Conservation (phyloP, 1,140 invertebrate species). For the Scaptomyza pallida region DNA sequence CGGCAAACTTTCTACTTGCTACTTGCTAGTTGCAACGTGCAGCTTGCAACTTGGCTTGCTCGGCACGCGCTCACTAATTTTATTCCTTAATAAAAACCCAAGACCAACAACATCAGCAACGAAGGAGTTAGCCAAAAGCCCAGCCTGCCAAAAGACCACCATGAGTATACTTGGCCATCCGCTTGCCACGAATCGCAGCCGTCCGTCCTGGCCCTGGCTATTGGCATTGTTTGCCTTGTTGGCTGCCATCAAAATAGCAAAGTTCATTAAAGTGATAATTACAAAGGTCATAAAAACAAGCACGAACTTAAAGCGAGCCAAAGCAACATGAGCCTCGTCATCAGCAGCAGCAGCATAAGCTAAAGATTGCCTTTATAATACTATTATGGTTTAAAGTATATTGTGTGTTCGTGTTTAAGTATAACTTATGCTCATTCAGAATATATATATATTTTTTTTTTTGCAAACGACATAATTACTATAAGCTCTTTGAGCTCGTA, state of each 20-base stretch:
- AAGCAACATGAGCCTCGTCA: too few relatives aligned
- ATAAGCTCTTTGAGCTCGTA: too few relatives aligned
- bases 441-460: too few relatives aligned
- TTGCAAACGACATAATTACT: too few relatives aligned
- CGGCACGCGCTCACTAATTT: constrained; percentile 79
- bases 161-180: constrained; percentile 13
- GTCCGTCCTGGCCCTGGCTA: constrained; percentile 1
- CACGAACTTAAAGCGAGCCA: constrained; percentile 11
- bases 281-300: constrained; percentile 63
- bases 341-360: too few relatives aligned
- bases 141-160: constrained; percentile 7
- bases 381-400: too few relatives aligned
- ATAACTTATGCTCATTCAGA: too few relatives aligned
- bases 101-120: constrained; percentile 30
- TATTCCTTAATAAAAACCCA: constrained; percentile 79
- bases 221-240: constrained; percentile 50
- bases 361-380: too few relatives aligned
- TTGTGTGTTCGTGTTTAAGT: too few relatives aligned
- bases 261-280: constrained; percentile 82
- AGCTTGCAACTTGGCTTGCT: constrained; percentile 57
- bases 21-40: constrained; percentile 16
- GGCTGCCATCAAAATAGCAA: constrained; percentile 71
- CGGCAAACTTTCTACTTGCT: constrained; percentile 37
- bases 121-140: constrained; percentile 9
- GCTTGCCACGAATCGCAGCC: constrained; percentile 4